phyloP scores from a whole-genome alignment of 2,113 vertebrate genomes.

The Eretmochelys imbricata region DNA sequence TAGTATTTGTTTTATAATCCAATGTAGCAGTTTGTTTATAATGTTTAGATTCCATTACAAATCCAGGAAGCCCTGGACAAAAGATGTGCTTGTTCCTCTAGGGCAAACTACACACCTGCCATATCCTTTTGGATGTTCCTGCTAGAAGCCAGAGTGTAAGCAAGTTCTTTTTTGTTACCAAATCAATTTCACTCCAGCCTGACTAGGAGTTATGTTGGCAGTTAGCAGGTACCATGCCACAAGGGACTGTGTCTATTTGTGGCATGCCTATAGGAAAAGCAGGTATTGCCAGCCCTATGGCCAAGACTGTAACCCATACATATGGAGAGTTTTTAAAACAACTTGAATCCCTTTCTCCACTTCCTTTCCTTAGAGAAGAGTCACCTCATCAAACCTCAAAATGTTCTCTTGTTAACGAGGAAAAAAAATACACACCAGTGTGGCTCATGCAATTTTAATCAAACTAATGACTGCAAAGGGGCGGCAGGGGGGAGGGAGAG shows the following conservation, averaged over 20 bases:
- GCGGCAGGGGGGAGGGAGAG: neutral
- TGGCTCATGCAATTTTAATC: constrained; percentile 70
- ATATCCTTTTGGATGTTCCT: neutral
- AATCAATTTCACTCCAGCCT: neutral
- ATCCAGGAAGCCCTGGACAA: neutral
- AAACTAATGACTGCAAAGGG: constrained; percentile 66
- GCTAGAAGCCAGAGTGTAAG: neutral
- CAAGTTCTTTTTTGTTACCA: neutral
- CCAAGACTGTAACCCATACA: accelerated
- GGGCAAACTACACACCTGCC: neutral
- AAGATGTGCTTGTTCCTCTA: neutral
- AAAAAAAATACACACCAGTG: neutral
- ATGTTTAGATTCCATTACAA: neutral
- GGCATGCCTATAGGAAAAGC: constrained; percentile 38
- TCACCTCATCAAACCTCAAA: constrained; percentile 5
- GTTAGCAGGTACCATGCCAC: neutral
- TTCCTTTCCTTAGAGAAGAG: constrained; percentile 4
- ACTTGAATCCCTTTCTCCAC: neutral
- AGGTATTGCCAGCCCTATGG: constrained; percentile 18
- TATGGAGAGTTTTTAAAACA: neutral
- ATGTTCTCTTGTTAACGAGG: neutral
- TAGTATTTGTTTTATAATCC: neutral
- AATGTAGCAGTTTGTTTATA: neutral
- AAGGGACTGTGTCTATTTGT: neutral
- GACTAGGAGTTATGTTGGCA: neutral